Evolutionary conservation across 1,140 invertebrate genomes (phyloP).

Genomic region (Bombus breviceps): DNA sequence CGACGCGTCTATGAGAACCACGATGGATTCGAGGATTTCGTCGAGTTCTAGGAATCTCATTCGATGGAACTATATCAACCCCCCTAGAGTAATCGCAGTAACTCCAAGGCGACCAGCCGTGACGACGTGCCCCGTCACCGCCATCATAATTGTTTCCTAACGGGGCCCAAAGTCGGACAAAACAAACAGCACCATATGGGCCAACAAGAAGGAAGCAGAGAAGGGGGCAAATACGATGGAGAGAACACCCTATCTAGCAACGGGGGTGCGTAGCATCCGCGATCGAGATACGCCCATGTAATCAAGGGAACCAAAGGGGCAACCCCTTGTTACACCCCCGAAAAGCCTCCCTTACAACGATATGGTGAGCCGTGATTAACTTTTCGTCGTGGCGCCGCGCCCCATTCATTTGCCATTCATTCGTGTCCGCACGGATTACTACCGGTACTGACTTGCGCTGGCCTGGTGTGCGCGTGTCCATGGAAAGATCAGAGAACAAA

Average conservation of each 20-base stretch:
- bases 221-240: not conserved
- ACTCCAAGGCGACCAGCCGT: slow-evolving; percentile 64
- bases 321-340: slow-evolving; percentile 71
- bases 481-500: slow-evolving; percentile 54
- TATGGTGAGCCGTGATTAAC: slow-evolving; percentile 83
- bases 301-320: slow-evolving; percentile 79
- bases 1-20: too few relatives aligned
- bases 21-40: not conserved
- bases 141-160: slow-evolving; percentile 79
- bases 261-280: slow-evolving; percentile 59
- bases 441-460: slow-evolving; percentile 40
- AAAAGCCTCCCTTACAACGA: slow-evolving; percentile 75
- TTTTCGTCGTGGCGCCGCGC: slow-evolving; percentile 81
- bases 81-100: slow-evolving; percentile 26
- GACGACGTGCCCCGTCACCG: slow-evolving; percentile 51
- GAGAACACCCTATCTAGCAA: slow-evolving; percentile 46
- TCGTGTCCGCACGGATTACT: slow-evolving; percentile 81
- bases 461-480: slow-evolving; percentile 50
- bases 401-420: slow-evolving; percentile 83
- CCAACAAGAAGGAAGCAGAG: slow-evolving; percentile 27
- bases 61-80: not conserved
- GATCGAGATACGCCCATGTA: slow-evolving; percentile 80
- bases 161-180: slow-evolving; percentile 64
- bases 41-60: slow-evolving; percentile 23
- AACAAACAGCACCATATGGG: slow-evolving; percentile 76